Conservation (phyloP, 2,888 invertebrate species). For the Neoscelio sp. region DNA sequence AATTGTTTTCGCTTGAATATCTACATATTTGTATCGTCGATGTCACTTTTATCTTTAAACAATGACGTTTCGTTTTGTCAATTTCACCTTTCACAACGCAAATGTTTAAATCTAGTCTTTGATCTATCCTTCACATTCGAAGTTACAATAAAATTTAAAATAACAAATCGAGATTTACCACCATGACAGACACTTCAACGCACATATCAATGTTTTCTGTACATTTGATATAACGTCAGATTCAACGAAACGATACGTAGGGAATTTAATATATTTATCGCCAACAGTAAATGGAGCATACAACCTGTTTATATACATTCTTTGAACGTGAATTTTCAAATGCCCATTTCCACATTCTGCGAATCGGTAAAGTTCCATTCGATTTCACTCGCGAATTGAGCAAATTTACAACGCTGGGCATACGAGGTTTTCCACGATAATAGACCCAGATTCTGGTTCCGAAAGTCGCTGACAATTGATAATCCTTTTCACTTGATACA, state of each 20-base stretch:
- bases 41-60: conserved; percentile 29
- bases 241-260: conserved; percentile 2
- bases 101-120: not conserved
- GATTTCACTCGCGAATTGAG: conserved; percentile 37
- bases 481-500: conserved; percentile 37
- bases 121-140: not conserved
- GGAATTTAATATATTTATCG: not conserved
- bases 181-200: conserved; percentile 18
- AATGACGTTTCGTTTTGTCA: conserved; percentile 28
- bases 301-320: conserved; percentile 15
- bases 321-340: conserved; percentile 11
- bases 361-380: conserved; percentile 20
- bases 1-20: conserved; percentile 24
- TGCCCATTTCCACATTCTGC: not conserved
- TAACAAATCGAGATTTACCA: not conserved
- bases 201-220: conserved; percentile 6
- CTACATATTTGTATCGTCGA: conserved; percentile 25
- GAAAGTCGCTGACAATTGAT: conserved; percentile 57
- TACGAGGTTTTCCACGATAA: conserved; percentile 30
- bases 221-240: too few relatives aligned
- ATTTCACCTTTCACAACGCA: not conserved
- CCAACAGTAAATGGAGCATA: conserved; percentile 6
- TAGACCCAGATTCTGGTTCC: conserved; percentile 24
- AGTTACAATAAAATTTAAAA: not conserved
- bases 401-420: conserved; percentile 24